These are phyloP conservation scores for Ondatra zibethicus DNA, from an alignment of 2,113 vertebrate genomes.

Conservation along the genomic window DNA sequence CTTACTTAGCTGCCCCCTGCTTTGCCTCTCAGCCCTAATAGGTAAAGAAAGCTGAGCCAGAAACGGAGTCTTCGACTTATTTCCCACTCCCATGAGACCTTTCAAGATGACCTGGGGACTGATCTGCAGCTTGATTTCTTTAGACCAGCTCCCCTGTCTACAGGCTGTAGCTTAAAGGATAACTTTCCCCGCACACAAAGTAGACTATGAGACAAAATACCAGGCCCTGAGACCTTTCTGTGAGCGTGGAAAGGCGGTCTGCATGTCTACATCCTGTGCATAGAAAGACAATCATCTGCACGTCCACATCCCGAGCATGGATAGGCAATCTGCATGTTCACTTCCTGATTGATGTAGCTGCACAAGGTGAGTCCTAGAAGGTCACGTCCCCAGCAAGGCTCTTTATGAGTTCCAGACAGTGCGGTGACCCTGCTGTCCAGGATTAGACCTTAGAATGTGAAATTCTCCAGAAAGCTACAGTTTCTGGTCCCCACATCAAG, in stretches of 20 bases:
- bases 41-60: neutral
- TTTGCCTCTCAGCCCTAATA: neutral
- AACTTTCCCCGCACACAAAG: neutral
- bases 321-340: neutral
- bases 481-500: neutral
- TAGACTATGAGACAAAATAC: neutral
- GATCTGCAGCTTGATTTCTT: neutral
- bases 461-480: slow-evolving; percentile 20
- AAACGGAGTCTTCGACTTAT: neutral
- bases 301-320: neutral
- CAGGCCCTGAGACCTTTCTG: neutral
- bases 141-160: neutral
- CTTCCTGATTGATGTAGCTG: too few species aligned
- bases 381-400: neutral
- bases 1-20: neutral
- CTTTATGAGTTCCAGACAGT: neutral
- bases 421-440: neutral
- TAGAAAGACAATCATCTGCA: neutral
- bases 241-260: neutral
- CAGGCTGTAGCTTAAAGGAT: neutral
- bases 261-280: neutral
- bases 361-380: neutral
- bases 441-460: neutral
- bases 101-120: neutral
- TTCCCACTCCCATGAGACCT: slow-evolving; percentile 6